Base-by-base conservation (phyloP, 2,113 vertebrate genomes). In the Lipotes vexillifer region DNA sequence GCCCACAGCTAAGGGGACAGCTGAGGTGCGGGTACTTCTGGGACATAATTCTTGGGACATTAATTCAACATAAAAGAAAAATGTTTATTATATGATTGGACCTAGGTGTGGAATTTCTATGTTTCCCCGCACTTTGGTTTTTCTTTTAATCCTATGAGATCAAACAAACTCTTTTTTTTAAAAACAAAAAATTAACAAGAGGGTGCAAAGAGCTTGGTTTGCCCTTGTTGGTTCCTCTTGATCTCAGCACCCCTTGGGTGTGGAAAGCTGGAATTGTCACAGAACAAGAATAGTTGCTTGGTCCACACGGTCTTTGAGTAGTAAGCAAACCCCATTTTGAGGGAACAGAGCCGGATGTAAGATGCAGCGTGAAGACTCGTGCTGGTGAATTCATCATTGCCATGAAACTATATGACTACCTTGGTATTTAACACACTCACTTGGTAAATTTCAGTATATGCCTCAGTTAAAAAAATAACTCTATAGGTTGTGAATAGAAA, bases 291-390 rank as follows among this genome's bases (percentile, higher is more conserved):
- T 5, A 15, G 4, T 1, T 4, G 2, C 17, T 57, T 3, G 74
- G 20, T 23, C 63, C 27, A 0, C 14, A 2, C 2, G 29, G 12
- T 9, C 52, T 52, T 4, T 2, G 1, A 31, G 13, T 0, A 8
- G 57, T 25, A 59, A 59, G 57, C 0, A 3, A 1, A 3, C 31
- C 55, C n/a, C 3, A 1, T 4, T 6, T 2, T 23, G 12, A 3
- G 9, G 23, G 31, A 57, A 21, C 5, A 36, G 27, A 18, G 27
- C 18, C 4, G 20, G n/a, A 5, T 0, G 21, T 6, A 7, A 25
- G 5, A 18, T 0, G 27, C 6, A 20, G 18, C 2, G 2, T 3
- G 0, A 4, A 5, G 11, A 0, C 46, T 15, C 13, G 0, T 14
- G 20, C 18, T 8, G 71, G 20, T 14, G 7, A 36, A 17, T 4